Evolutionary conservation across 2,113 vertebrate genomes (phyloP).

Genomic region (Lophotis ruficrista): DNA sequence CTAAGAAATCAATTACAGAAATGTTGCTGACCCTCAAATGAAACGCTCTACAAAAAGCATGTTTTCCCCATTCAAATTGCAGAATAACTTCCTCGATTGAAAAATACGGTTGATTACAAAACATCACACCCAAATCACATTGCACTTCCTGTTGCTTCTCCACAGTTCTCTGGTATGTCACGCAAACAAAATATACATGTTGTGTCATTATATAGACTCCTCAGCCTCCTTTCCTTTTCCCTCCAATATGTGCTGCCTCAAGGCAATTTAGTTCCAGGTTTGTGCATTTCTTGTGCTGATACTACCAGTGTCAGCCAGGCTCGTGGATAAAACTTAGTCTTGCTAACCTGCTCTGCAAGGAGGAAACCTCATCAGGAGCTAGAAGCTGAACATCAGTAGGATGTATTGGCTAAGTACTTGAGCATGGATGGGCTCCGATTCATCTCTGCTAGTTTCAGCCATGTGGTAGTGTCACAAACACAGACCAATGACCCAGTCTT

Average conservation of each 20-base stretch:
- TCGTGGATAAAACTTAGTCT: background rate
- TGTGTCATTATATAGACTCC: background rate
- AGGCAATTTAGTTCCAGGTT: background rate
- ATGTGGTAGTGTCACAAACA: background rate
- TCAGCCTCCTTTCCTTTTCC: background rate
- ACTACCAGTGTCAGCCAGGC: background rate
- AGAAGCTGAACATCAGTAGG: background rate
- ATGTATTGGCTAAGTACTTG: background rate
- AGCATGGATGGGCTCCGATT: background rate
- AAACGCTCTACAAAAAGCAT: background rate
- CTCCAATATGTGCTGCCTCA: background rate
- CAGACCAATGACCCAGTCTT: background rate
- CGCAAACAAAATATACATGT: background rate
- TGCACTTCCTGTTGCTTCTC: background rate
- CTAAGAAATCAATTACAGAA: background rate
- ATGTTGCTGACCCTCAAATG: background rate
- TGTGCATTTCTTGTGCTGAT: no score
- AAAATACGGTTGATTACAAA: background rate
- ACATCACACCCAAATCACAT: background rate
- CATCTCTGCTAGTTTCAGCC: background rate
- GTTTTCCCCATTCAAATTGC: background rate
- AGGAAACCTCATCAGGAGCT: background rate
- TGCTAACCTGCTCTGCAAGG: background rate
- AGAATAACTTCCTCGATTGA: background rate
- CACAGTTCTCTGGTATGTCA: background rate